Percentiles rank a stretch among this genome's conserved stretches.
These are phyloP conservation scores for Callyntrura sp. DNA, from an alignment of 2,888 invertebrate genomes.

Conservation along the genomic window DNA sequence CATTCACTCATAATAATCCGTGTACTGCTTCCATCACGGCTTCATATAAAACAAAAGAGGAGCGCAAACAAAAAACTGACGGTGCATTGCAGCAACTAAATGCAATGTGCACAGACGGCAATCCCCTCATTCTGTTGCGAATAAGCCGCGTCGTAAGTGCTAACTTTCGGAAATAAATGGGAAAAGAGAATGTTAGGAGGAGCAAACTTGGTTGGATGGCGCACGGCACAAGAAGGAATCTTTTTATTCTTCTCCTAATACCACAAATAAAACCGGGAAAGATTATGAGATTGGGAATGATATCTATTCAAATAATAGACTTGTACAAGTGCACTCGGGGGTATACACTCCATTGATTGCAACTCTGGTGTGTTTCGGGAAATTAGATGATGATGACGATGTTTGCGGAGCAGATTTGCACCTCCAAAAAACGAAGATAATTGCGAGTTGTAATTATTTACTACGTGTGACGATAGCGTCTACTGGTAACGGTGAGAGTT, in stretches of 20 bases:
- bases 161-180: constrained; percentile 29
- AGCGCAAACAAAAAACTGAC: constrained; percentile 46
- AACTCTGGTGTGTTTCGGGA: neutral
- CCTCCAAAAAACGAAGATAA: constrained; percentile 38
- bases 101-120: neutral
- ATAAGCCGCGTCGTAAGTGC: constrained; percentile 46
- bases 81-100: constrained; percentile 34
- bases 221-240: constrained; percentile 2
- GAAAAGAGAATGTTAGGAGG: constrained; percentile 60
- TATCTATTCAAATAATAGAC: constrained; percentile 6
- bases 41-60: constrained; percentile 44
- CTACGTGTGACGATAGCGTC: constrained; percentile 40
- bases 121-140: neutral
- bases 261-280: constrained; percentile 31
- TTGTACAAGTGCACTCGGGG: neutral
- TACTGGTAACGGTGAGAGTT: constrained; percentile 26
- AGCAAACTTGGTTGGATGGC: constrained; percentile 24
- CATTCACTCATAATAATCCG: neutral
- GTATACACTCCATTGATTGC: constrained; percentile 33
- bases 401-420: constrained; percentile 2
- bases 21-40: constrained; percentile 18
- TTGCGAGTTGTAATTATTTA: constrained; percentile 32
- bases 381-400: neutral
- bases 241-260: constrained; percentile 32
- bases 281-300: constrained; percentile 26